Percentiles rank a stretch among this genome's conserved stretches.
phyloP scores from a whole-genome alignment of 2,113 vertebrate genomes.

The Propithecus coquereli region DNA sequence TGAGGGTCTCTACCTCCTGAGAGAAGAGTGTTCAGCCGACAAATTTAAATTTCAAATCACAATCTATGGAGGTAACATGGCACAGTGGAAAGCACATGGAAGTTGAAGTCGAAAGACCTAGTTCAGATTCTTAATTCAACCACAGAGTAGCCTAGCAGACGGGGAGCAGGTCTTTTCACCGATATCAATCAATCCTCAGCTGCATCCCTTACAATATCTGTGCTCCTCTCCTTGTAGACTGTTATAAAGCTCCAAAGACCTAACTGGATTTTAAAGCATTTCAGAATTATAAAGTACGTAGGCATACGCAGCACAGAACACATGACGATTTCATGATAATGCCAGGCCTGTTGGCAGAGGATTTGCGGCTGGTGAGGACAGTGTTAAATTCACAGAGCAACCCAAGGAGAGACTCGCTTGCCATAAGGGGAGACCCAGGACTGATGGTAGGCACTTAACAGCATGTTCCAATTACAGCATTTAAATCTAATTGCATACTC shows the following conservation, averaged over 20 bases:
- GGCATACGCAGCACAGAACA: background rate
- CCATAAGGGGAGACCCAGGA: constrained; percentile 81
- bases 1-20: background rate
- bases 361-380: constrained; percentile 74
- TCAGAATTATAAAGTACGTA: background rate
- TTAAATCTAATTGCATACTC: constrained; percentile 86
- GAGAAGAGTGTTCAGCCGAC: background rate
- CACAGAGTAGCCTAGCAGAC: background rate
- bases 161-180: background rate
- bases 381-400: constrained; percentile 80
- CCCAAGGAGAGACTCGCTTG: constrained; percentile 75
- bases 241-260: background rate
- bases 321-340: background rate
- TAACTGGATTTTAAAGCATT: background rate
- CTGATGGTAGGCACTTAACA: constrained; percentile 85
- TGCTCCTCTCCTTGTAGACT: background rate
- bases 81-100: background rate
- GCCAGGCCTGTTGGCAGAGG: constrained; percentile 18
- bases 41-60: background rate
- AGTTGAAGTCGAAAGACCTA: background rate
- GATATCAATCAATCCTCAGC: too few species aligned
- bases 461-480: constrained; percentile 85
- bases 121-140: background rate
- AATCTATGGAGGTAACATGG: background rate
- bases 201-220: background rate